Evolutionary conservation across 2,797 vertebrate species (phyloP).

Genomic region (Periophthalmus magnuspinnatus): DNA sequence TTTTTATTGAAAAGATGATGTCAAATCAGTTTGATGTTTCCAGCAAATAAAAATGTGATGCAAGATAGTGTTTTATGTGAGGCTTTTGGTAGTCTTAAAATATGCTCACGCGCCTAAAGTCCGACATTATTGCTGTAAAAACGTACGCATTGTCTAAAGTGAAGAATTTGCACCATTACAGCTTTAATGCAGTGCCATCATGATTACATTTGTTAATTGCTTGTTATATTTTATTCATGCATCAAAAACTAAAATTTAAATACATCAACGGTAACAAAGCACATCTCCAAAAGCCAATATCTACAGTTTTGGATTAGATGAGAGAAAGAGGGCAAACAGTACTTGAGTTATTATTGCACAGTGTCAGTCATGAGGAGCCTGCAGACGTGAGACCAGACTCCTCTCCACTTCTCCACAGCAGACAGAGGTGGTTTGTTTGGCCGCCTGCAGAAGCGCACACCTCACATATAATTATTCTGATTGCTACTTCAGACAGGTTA

Average conservation of each 20-base stretch:
- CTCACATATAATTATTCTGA: conserved; percentile 40
- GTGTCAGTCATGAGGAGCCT: not conserved
- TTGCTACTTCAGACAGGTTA: conserved; percentile 27
- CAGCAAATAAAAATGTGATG: not conserved
- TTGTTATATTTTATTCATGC: not conserved
- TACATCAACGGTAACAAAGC: not conserved
- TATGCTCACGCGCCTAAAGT: no score
- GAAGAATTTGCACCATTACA: no score
- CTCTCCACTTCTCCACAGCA: conserved; percentile 20
- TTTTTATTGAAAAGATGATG: not conserved
- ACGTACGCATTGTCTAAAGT: no score
- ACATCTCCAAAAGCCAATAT: not conserved
- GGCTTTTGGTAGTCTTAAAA: no score
- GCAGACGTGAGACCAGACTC: conserved; percentile 16
- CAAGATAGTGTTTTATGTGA: no score
- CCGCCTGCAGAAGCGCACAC: conserved; percentile 17
- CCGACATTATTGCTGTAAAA: no score
- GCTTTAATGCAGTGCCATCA: not conserved
- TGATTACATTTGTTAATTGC: no score
- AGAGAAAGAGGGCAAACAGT: no score
- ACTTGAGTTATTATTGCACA: not conserved
- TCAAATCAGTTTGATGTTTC: not conserved
- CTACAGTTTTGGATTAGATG: no score
- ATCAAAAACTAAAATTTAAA: no score
- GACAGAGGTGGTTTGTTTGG: conserved; percentile 19